Conservation (phyloP, 2,797 vertebrate species). For the Meriones psammophilus region DNA sequence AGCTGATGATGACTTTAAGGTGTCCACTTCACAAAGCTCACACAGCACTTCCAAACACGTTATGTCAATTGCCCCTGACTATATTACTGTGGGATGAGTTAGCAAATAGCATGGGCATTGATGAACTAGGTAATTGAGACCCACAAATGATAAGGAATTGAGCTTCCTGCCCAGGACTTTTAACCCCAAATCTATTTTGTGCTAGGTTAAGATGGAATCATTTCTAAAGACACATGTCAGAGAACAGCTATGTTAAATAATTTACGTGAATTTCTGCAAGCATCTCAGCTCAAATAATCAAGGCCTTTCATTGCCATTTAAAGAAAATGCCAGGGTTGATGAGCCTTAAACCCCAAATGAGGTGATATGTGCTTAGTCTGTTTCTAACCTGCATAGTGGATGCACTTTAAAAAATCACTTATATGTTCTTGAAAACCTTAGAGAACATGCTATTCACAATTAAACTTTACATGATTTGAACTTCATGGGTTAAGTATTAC, state of each 20-base stretch:
- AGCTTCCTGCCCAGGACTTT: neutral
- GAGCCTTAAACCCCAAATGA: neutral
- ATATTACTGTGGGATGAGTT: neutral
- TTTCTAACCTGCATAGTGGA: neutral
- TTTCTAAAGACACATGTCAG: slow-evolving; percentile 8
- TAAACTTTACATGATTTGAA: slow-evolving; percentile 35
- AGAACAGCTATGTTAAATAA: slow-evolving; percentile 15
- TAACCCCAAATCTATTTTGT: neutral
- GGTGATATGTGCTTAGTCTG: neutral
- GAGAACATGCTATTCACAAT: neutral
- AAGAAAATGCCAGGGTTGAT: neutral
- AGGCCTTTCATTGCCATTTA: neutral
- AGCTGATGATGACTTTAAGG: neutral
- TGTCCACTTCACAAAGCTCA: neutral
- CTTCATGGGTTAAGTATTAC: neutral
- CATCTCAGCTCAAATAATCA: slow-evolving; percentile 42
- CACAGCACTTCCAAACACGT: neutral
- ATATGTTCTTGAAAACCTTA: neutral
- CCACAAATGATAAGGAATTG: neutral
- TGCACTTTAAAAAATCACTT: neutral
- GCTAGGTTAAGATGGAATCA: neutral
- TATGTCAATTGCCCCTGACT: neutral
- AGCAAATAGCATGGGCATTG: neutral
- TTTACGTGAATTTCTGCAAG: neutral
- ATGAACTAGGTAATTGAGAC: neutral